phyloP scores from a whole-genome alignment of 2,797 vertebrate species.

The Malurus splendens region DNA sequence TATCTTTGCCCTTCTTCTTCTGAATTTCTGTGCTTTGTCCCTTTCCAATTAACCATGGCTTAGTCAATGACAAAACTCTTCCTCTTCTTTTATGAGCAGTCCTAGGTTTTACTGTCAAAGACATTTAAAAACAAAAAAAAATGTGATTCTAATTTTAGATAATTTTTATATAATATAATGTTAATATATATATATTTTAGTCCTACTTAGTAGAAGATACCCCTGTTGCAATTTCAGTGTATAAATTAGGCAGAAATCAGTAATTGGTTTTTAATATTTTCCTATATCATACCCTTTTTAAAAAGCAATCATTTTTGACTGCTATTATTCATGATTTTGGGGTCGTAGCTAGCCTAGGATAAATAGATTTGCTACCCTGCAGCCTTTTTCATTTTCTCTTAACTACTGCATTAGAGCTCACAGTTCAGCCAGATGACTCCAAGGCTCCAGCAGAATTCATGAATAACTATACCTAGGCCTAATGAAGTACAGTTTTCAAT shows the following conservation, averaged over 20 bases:
- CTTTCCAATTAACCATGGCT: background rate
- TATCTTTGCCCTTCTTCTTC: background rate
- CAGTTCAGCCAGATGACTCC: constrained; percentile 1
- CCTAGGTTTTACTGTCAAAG: background rate
- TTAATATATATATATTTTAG: background rate
- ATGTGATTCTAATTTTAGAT: background rate
- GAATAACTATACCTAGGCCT: background rate
- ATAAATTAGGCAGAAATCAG: background rate
- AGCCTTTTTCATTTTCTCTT: constrained; percentile 12
- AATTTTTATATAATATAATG: background rate
- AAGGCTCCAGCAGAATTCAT: background rate
- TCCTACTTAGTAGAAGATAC: background rate
- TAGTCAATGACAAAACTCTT: background rate
- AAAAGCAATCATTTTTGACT: background rate
- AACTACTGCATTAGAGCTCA: constrained; percentile 7
- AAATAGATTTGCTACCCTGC: constrained; percentile 6
- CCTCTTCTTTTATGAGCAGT: background rate
- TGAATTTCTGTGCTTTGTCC: background rate
- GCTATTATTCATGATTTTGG: background rate
- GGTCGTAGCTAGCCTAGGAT: background rate
- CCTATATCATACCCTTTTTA: background rate
- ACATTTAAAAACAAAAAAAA: background rate
- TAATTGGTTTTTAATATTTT: background rate
- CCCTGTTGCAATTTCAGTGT: background rate
- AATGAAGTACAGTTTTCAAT: constrained; percentile 17